Evolutionary conservation across 2,797 vertebrate genomes (phyloP), one percentile per base, ranked within the genome.

Genomic region (Tamandua tetradactyla): DNA sequence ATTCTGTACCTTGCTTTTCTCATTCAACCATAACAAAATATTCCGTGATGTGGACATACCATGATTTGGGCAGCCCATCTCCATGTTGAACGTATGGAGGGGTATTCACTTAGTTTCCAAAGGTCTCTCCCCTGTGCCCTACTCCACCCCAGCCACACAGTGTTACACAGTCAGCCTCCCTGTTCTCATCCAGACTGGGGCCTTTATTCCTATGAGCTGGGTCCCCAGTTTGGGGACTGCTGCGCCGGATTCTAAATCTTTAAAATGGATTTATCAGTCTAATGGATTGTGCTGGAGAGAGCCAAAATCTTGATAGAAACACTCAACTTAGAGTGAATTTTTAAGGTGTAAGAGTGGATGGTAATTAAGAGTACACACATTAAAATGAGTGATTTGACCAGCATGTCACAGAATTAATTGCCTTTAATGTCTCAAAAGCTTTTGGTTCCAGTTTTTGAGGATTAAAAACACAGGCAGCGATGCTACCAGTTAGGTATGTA

Each of bases 221-320:
- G 57, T 84, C 93, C 94, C 93, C 91, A 96, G 80, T 91, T 78
- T 23, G 93, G 87, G 89, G 76, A 84, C 79, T 47, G 89, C 81
- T 47, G 62, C 75, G n/a, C 76, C 81, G 91, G 91, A 87, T 44
- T 91, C 82, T 76, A 87, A 44, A 78, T 82, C 87, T 96, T 94
- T 87, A 13, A 78, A 86, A 89, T 95, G 87, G 80, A 89, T 95
- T 87, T 94, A 89, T 95, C 91, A 93, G 22, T 95, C 83, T 97
- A 92, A 97, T 96, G 95, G 87, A 93, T 86, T 85, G 32, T 57
- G 11, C 68, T 66, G 52, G 85, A 82, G 78, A 57, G 91, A 94
- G 96, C 95, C 95, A 95, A 94, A 89, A 75, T 83, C 89, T 69
- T 95, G 95, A 93, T 91, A 79, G 93, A 94, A 93, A 89, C 75